A percentile compares a stretch with the other conserved stretches of the same genome.
phyloP scores from a whole-genome alignment of 2,113 vertebrate species.

The Neolamprologus toae region DNA sequence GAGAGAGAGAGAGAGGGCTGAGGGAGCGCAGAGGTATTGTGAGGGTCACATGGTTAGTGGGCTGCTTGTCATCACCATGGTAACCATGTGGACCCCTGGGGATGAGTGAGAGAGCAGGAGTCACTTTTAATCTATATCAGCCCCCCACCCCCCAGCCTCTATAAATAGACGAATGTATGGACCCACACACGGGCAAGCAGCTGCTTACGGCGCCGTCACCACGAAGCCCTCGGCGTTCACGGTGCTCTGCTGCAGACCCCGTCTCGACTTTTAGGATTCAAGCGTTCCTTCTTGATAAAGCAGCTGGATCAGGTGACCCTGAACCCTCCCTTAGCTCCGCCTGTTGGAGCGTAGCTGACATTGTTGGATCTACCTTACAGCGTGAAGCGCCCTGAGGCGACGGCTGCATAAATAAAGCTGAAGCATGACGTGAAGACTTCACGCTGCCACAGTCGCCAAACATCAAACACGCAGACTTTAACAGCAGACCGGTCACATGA shows the following conservation, averaged over 20 bases:
- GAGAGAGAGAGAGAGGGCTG: background rate
- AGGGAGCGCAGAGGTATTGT: slow-evolving; percentile 7
- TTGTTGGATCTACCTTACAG: background rate
- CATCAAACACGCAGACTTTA: background rate
- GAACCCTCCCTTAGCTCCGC: background rate
- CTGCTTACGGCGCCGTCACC: background rate
- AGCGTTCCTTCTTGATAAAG: background rate
- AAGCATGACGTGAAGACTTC: background rate
- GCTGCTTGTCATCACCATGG: slow-evolving; percentile 46
- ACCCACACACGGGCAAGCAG: background rate
- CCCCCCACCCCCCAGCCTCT: background rate
- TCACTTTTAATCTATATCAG: slow-evolving; percentile 21
- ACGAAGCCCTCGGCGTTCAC: background rate
- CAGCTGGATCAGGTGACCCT: background rate
- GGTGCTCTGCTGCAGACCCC: background rate
- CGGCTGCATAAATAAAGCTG: background rate
- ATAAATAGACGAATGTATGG: slow-evolving; percentile 7
- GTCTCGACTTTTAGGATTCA: background rate
- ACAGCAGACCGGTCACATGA: background rate
- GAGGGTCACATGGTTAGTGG: slow-evolving; percentile 46
- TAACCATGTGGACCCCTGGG: slow-evolving; percentile 4
- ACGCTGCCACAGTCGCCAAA: background rate
- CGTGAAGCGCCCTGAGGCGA: background rate
- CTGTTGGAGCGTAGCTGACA: background rate
- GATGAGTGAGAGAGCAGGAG: slow-evolving; percentile 2